Percentiles rank a stretch among this genome's conserved stretches.
These are phyloP conservation scores for Drosophila pullipes DNA, from an alignment of 2,888 invertebrate species.

Conservation along the genomic window DNA sequence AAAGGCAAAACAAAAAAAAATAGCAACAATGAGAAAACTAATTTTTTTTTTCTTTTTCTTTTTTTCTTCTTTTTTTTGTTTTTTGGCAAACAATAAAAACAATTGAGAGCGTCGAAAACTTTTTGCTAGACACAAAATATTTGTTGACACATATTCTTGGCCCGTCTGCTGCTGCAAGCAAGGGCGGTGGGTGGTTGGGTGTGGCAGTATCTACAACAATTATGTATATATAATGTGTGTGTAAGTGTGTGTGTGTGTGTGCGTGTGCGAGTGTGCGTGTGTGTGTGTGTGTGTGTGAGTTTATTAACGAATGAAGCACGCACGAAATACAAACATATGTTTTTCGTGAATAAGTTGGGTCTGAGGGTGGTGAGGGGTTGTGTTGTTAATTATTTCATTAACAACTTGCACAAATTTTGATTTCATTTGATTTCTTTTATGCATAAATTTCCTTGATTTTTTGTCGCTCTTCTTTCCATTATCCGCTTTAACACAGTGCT, in stretches of 20 bases:
- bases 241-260: conserved; percentile 1
- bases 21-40: conserved; percentile 15
- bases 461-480: conserved; percentile 12
- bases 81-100: conserved; percentile 19
- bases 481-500: conserved; percentile 38
- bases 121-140: conserved; percentile 6
- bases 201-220: conserved; percentile 2
- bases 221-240: not conserved
- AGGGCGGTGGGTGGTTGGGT: conserved; percentile 1
- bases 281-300: not conserved
- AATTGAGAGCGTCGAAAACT: conserved; percentile 15
- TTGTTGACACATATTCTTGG: conserved; percentile 48
- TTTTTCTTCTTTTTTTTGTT: not conserved
- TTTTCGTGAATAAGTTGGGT: not conserved
- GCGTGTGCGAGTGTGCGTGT: not conserved
- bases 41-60: not conserved
- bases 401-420: conserved; percentile 43
- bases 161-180: not conserved
- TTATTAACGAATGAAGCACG: conserved; percentile 14
- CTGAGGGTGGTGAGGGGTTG: not conserved
- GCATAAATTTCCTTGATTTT: not conserved
- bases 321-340: conserved; percentile 15
- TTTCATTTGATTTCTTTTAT: conserved; percentile 10
- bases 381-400: conserved; percentile 36
- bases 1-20: conserved; percentile 29